Base-by-base conservation (phyloP, 2,888 invertebrate genomes). In the Eristalis pertinax region DNA sequence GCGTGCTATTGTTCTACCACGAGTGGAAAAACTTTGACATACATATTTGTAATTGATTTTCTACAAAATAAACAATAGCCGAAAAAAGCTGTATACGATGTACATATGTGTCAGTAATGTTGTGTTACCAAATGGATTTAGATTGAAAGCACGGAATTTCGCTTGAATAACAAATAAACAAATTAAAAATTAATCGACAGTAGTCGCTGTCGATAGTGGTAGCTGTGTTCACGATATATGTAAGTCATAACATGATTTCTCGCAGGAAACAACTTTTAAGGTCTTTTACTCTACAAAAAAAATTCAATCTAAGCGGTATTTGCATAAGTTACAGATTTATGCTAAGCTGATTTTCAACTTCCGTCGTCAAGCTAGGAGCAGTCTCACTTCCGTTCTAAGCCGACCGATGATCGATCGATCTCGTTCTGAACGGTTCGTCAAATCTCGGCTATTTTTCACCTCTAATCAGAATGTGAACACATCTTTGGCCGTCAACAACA, bases 381-480 rank as follows among this genome's bases (percentile, higher is more conserved):
- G 19, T 50, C 19, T 50, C n/a, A 50, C 50, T 50, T 50, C 50
- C 50, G 50, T 19, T 50, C 19, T 19, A 8, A 50, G 19, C 19
- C 50, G n/a, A n/a, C n/a, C 19, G 19, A 32, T 63, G 32, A 63
- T 63, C 29, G 63, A 63, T 32, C 63, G n/a, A 63, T 63, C 63
- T n/a, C 29, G 10, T 38, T 38, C 11, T 11, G 35, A 38, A 41
- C n/a, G 38, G 35, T 38, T 65, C 15, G 35, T 22, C 50, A 38
- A 38, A 58, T 77, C 43, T 68, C 43, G 62, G 43, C 50, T 62
- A 15, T 4, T 41, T 4, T 11, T 72, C 38, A 43, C 29, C 29
- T 13, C 29, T 43, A 60, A 60, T 32, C 41, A 67, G 32, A 62
- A 68, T 29, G 22, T 68, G 38, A 68, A 41, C 67, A 56, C 56